phyloP scores from a whole-genome alignment of 2,797 vertebrate species.

The Jordanella pulchra region DNA sequence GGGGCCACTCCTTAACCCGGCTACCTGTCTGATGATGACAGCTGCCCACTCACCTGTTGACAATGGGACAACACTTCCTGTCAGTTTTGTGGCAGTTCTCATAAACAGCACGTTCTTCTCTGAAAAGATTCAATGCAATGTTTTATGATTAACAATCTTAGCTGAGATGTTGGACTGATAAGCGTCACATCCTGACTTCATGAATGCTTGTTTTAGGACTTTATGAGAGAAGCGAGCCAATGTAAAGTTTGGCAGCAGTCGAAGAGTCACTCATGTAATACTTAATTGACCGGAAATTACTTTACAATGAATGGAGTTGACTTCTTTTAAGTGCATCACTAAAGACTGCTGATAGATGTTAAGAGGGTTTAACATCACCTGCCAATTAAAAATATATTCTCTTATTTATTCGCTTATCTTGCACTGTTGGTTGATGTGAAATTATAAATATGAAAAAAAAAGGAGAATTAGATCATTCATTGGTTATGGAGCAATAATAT shows the following conservation, averaged over 20 bases:
- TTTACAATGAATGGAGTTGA: not conserved
- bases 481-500: not conserved
- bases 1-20: slow-evolving; percentile 70
- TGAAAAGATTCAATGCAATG: not conserved
- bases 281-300: not conserved
- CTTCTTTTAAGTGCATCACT: not conserved
- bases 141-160: slow-evolving; percentile 29
- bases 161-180: slow-evolving; percentile 26
- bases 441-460: not conserved
- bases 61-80: slow-evolving; percentile 60
- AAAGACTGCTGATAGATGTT: not conserved
- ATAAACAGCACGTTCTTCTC: slow-evolving; percentile 48
- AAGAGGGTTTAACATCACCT: not conserved
- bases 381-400: too few relatives aligned
- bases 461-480: not conserved
- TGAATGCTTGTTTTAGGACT: slow-evolving; percentile 4
- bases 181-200: not conserved
- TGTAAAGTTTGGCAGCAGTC: not conserved
- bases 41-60: slow-evolving; percentile 75
- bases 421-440: not conserved
- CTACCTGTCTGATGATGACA: slow-evolving; percentile 71
- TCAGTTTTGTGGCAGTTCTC: slow-evolving; percentile 26
- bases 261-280: not conserved
- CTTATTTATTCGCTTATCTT: too few relatives aligned
- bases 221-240: slow-evolving; percentile 1